A percentile compares a stretch with the other conserved stretches of the same genome.
These are phyloP conservation scores for Mirza zaza DNA, from an alignment of 2,113 vertebrate species.

Conservation along the genomic window DNA sequence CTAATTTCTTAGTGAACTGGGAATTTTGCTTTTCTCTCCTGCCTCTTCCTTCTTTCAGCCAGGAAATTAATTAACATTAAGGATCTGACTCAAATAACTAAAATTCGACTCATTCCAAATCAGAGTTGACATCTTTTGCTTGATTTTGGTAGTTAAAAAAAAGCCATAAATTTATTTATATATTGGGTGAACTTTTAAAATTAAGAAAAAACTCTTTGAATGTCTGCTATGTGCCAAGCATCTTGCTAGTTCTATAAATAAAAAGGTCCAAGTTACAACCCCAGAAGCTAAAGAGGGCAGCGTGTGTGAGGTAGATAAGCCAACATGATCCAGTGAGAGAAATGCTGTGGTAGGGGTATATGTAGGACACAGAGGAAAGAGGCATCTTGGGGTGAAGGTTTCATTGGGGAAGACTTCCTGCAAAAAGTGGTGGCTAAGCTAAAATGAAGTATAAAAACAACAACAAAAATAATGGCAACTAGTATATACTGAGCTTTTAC, in stretches of 20 bases:
- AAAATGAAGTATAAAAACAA: neutral
- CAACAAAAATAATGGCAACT: neutral
- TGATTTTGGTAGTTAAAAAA: slow-evolving; percentile 33
- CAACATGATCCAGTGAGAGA: neutral
- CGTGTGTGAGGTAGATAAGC: neutral
- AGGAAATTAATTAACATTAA: slow-evolving; percentile 56
- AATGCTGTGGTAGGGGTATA: neutral
- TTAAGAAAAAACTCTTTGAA: slow-evolving; percentile 19
- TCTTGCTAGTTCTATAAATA: neutral
- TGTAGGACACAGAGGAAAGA: neutral
- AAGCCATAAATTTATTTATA: slow-evolving; percentile 24
- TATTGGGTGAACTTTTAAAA: slow-evolving; percentile 36
- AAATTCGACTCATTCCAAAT: slow-evolving; percentile 50
- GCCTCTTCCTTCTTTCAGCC: neutral
- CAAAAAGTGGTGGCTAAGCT: neutral
- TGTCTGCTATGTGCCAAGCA: neutral
- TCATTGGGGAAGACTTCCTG: slow-evolving; percentile 4
- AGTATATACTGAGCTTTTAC: slow-evolving; percentile 1
- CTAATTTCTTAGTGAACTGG: slow-evolving; percentile 28
- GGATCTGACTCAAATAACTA: slow-evolving; percentile 45
- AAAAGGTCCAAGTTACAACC: neutral
- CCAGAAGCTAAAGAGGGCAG: neutral
- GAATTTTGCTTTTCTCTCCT: slow-evolving; percentile 36
- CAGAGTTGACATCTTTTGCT: slow-evolving; percentile 47
- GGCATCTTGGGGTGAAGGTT: neutral